Percentiles rank a stretch among this genome's conserved stretches.
Evolutionary conservation across 2,797 vertebrate genomes (phyloP).

Genomic region (Silurus aristotelis): DNA sequence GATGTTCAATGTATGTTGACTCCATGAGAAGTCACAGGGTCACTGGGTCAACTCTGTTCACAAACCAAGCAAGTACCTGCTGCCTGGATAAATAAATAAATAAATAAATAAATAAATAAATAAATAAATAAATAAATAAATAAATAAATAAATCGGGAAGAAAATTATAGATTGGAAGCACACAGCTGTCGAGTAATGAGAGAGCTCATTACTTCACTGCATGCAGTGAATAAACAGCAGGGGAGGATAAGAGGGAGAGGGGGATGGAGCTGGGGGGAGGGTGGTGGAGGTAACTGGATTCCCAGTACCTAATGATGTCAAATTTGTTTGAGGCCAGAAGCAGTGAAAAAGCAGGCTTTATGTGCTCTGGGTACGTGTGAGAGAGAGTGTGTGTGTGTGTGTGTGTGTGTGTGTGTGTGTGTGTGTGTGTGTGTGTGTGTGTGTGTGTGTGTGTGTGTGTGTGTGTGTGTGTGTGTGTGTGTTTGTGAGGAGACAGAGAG

Average conservation of each 20-base stretch:
- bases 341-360: constrained; percentile 32
- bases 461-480: background rate
- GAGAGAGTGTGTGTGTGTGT: background rate
- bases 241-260: constrained; percentile 29
- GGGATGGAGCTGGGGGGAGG: background rate
- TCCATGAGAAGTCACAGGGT: constrained; percentile 15
- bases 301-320: constrained; percentile 43
- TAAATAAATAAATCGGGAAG: no score
- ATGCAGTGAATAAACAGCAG: constrained; percentile 45
- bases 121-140: background rate
- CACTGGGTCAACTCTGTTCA: constrained; percentile 13
- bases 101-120: no score
- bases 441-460: constrained; percentile 7
- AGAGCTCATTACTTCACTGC: constrained; percentile 50
- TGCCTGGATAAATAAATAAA: background rate
- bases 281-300: constrained; percentile 24
- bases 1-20: background rate
- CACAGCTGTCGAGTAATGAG: constrained; percentile 47
- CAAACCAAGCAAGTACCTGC: background rate
- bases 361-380: background rate
- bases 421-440: constrained; percentile 2
- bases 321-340: constrained; percentile 31
- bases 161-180: constrained; percentile 30
- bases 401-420: constrained; percentile 11
- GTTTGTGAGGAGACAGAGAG: background rate